Conservation (phyloP, 2,797 vertebrate genomes). For the Streptopelia turtur region DNA sequence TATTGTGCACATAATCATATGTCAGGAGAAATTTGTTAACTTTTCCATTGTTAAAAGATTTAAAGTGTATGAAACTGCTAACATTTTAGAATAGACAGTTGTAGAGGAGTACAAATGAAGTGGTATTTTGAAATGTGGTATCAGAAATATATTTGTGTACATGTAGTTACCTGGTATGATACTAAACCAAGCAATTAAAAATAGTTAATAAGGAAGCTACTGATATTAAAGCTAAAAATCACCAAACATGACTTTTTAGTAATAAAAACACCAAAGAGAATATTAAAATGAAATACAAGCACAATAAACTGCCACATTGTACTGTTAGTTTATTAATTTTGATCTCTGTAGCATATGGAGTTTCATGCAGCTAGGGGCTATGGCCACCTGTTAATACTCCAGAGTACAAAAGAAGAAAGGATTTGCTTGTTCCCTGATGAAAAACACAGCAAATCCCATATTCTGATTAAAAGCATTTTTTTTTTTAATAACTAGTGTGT, state of each 20-base stretch:
- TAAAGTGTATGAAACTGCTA: neutral
- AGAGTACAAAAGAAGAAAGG: conserved; percentile 43
- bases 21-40: conserved; percentile 10
- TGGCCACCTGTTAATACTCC: conserved; percentile 64
- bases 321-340: conserved; percentile 66
- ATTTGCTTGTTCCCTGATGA: conserved; percentile 45
- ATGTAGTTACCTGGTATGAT: neutral
- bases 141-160: neutral
- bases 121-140: neutral
- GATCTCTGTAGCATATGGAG: conserved; percentile 58
- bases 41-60: neutral
- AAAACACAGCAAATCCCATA: conserved; percentile 15
- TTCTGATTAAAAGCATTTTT: conserved; percentile 15
- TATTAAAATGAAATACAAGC: conserved; percentile 50
- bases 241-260: neutral
- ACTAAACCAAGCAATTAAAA: neutral
- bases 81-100: neutral
- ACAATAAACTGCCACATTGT: conserved; percentile 45
- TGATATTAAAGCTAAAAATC: conserved; percentile 22
- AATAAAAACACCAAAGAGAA: conserved; percentile 14
- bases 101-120: neutral
- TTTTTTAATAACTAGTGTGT: neutral
- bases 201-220: neutral
- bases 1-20: neutral
- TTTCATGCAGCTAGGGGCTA: conserved; percentile 50